These are phyloP conservation scores for Hozukius guyotensis DNA, from an alignment of 2,797 vertebrate species.

Conservation along the genomic window DNA sequence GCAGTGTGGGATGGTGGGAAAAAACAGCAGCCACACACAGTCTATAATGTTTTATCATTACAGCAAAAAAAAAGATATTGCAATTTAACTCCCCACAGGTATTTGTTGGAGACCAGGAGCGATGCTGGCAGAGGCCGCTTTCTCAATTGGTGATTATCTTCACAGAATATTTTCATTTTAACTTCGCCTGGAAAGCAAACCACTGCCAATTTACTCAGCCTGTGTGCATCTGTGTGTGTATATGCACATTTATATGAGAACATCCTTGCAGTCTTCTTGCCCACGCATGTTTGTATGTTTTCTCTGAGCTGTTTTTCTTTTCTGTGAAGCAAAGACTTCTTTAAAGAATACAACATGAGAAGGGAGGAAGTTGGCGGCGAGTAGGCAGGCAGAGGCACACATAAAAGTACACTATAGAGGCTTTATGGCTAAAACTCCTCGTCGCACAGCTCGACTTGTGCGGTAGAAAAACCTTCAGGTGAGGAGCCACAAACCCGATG, in stretches of 20 bases:
- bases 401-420: slow-evolving; percentile 9
- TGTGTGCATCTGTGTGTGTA: background rate
- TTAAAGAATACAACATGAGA: slow-evolving; percentile 49
- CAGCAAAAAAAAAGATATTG: slow-evolving; percentile 23
- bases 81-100: slow-evolving; percentile 30
- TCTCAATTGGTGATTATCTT: slow-evolving; percentile 40
- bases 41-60: slow-evolving; percentile 35
- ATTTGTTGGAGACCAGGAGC: slow-evolving; percentile 19
- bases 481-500: slow-evolving; percentile 1
- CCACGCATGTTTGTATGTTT: slow-evolving; percentile 43
- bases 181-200: slow-evolving; percentile 11
- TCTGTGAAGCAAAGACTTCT: background rate
- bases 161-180: slow-evolving; percentile 21
- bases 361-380: slow-evolving; percentile 23
- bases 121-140: background rate
- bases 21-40: slow-evolving; percentile 1
- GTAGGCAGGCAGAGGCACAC: slow-evolving; percentile 29
- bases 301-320: slow-evolving; percentile 33
- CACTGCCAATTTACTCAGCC: background rate
- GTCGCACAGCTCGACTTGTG: background rate
- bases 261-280: background rate
- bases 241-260: background rate
- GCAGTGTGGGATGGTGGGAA: background rate
- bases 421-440: slow-evolving; percentile 16
- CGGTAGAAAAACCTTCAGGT: slow-evolving; percentile 24